phyloP scores from a whole-genome alignment of 2,113 vertebrate genomes.

The Indri indri region DNA sequence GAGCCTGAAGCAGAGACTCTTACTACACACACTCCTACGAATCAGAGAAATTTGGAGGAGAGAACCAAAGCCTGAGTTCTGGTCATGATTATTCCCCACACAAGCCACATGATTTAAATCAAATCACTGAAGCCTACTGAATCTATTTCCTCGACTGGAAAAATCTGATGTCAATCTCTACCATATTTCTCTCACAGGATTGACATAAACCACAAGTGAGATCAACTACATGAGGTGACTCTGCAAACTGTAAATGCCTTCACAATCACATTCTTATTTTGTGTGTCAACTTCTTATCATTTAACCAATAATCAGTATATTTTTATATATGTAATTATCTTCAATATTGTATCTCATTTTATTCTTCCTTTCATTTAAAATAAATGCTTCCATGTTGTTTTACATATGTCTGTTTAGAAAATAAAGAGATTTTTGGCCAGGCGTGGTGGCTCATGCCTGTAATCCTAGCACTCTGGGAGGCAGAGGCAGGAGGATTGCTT shows the following conservation, averaged over 20 bases:
- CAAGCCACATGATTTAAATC: not conserved
- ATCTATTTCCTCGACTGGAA: not conserved
- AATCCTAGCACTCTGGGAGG: too few species aligned
- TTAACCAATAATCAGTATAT: not conserved
- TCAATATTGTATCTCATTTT: not conserved
- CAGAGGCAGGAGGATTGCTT: too few species aligned
- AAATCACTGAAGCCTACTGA: not conserved
- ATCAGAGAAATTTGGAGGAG: not conserved
- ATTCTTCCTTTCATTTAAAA: not conserved
- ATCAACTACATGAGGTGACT: not conserved
- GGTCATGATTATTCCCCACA: not conserved
- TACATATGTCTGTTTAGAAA: not conserved
- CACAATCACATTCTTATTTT: not conserved
- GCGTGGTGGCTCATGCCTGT: too few species aligned
- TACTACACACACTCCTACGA: accelerated
- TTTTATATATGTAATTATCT: not conserved
- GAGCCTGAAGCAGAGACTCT: not conserved
- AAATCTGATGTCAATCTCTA: not conserved
- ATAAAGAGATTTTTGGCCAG: not conserved
- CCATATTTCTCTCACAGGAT: not conserved
- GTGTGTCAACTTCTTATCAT: not conserved
- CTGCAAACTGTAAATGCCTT: not conserved
- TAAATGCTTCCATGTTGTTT: not conserved
- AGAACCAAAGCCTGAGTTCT: not conserved
- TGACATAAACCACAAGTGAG: not conserved